phyloP scores from a whole-genome alignment of 2,797 vertebrate genomes.

The Sebastes matsubarae region DNA sequence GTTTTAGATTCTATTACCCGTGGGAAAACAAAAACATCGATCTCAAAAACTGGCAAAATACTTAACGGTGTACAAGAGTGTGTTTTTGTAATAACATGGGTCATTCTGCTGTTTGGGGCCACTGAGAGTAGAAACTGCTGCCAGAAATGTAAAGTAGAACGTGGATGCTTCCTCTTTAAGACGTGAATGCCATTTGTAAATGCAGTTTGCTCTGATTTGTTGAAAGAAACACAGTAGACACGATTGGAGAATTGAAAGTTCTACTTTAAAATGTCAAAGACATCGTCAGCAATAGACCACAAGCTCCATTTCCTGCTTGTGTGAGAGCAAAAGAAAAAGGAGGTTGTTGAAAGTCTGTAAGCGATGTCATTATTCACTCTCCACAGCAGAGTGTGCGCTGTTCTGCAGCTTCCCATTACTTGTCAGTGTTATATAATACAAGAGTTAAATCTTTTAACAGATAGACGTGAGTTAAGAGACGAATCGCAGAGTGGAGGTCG shows the following conservation, averaged over 20 bases:
- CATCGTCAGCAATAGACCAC: slow-evolving; percentile 28
- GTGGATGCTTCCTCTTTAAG: background rate
- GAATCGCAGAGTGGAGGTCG: background rate
- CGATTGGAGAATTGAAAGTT: slow-evolving; percentile 17
- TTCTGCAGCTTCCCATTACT: slow-evolving; percentile 32
- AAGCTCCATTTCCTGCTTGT: slow-evolving; percentile 16
- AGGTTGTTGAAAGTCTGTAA: slow-evolving; percentile 45
- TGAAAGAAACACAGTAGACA: slow-evolving; percentile 37
- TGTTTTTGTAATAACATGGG: slow-evolving; percentile 4
- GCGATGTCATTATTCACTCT: slow-evolving; percentile 53
- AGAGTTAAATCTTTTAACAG: slow-evolving; percentile 54
- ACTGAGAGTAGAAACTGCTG: background rate
- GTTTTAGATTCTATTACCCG: slow-evolving; percentile 30
- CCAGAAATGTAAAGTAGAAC: background rate
- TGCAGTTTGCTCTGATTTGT: slow-evolving; percentile 31
- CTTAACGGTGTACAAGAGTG: background rate
- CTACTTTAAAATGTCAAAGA: slow-evolving; percentile 55
- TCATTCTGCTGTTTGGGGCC: slow-evolving; percentile 1
- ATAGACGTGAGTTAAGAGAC: slow-evolving; percentile 25
- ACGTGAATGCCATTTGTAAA: slow-evolving; percentile 9
- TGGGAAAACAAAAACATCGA: background rate
- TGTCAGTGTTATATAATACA: slow-evolving; percentile 50
- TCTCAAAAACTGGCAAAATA: slow-evolving; percentile 4
- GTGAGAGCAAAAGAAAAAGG: slow-evolving; percentile 11
- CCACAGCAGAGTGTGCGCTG: slow-evolving; percentile 20